Percentiles rank a stretch among this genome's conserved stretches.
These are phyloP conservation scores for Sarcophaga caerulescens DNA, from an alignment of 2,888 invertebrate species.

Conservation along the genomic window DNA sequence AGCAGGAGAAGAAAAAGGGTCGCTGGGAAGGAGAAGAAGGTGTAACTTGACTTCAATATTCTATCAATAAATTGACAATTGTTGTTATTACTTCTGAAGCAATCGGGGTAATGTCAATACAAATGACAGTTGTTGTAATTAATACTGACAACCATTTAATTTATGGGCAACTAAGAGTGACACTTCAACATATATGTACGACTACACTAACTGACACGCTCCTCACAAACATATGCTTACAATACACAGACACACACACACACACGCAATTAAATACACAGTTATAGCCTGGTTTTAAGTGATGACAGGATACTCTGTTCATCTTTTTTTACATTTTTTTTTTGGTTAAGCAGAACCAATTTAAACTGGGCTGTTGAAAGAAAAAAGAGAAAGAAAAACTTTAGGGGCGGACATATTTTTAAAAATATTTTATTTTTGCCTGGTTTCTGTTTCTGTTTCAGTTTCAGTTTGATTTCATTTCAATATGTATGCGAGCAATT, in stretches of 20 bases:
- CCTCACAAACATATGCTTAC: background rate
- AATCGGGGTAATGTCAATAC: slow-evolving; percentile 68
- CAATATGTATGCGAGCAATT: slow-evolving; percentile 33
- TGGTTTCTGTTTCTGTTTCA: slow-evolving; percentile 7
- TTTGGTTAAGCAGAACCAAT: background rate
- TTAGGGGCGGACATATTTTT: slow-evolving; percentile 60
- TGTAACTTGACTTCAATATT: slow-evolving; percentile 28
- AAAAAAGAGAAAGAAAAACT: background rate
- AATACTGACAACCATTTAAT: slow-evolving; percentile 73
- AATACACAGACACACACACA: slow-evolving; percentile 6
- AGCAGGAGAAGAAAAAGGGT: background rate
- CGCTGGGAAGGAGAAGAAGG: background rate
- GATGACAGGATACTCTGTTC: slow-evolving; percentile 63
- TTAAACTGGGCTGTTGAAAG: background rate
- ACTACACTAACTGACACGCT: slow-evolving; percentile 1
- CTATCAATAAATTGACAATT: slow-evolving; percentile 67
- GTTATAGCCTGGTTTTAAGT: slow-evolving; percentile 44
- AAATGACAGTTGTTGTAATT: slow-evolving; percentile 73
- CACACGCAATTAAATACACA: background rate
- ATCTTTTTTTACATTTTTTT: background rate
- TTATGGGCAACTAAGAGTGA: slow-evolving; percentile 70
- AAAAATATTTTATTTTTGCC: slow-evolving; percentile 21
- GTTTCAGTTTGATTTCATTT: slow-evolving; percentile 44
- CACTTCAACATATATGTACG: slow-evolving; percentile 53
- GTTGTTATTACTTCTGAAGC: slow-evolving; percentile 67